Conservation (phyloP, 2,113 vertebrate species). For the Grantiella picta region DNA sequence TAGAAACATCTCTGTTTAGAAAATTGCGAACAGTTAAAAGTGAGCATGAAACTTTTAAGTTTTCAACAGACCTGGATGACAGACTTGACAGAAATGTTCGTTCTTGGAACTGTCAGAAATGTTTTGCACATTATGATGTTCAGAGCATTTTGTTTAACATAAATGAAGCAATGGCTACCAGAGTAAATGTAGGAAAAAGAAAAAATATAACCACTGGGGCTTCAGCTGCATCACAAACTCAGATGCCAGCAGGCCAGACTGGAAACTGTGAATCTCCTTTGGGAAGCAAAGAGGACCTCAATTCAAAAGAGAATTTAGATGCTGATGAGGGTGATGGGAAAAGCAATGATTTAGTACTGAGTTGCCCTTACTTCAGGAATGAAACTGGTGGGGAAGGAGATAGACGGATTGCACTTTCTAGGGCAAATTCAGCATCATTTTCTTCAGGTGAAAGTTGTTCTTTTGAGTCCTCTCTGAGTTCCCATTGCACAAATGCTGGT, state of each 20-base stretch:
- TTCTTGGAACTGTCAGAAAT: conserved; percentile 88
- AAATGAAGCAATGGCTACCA: conserved; percentile 88
- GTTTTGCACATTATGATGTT: conserved; percentile 96
- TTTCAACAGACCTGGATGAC: conserved; percentile 84
- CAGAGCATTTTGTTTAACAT: conserved; percentile 96
- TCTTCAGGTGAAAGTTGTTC: conserved; percentile 88
- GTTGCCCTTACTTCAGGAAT: conserved; percentile 92
- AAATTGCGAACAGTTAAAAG: conserved; percentile 90
- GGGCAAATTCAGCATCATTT: conserved; percentile 84
- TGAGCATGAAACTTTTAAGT: conserved; percentile 86
- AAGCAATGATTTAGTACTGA: conserved; percentile 87
- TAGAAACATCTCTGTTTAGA: conserved; percentile 90
- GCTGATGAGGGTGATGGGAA: conserved; percentile 95
- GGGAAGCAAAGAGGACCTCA: conserved; percentile 92
- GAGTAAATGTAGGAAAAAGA: conserved; percentile 84
- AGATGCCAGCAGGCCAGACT: conserved; percentile 63
- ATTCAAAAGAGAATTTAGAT: conserved; percentile 91
- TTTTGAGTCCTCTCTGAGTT: conserved; percentile 93
- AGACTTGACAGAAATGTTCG: conserved; percentile 74
- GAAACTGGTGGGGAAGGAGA: conserved; percentile 95
- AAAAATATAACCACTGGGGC: conserved; percentile 96
- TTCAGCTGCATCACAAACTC: conserved; percentile 88
- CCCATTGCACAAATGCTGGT: conserved; percentile 96
- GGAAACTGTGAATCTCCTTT: conserved; percentile 85
- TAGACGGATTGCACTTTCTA: conserved; percentile 88